These are phyloP conservation scores for Aphodius sticticus DNA, from an alignment of 2,888 invertebrate genomes.

Conservation along the genomic window DNA sequence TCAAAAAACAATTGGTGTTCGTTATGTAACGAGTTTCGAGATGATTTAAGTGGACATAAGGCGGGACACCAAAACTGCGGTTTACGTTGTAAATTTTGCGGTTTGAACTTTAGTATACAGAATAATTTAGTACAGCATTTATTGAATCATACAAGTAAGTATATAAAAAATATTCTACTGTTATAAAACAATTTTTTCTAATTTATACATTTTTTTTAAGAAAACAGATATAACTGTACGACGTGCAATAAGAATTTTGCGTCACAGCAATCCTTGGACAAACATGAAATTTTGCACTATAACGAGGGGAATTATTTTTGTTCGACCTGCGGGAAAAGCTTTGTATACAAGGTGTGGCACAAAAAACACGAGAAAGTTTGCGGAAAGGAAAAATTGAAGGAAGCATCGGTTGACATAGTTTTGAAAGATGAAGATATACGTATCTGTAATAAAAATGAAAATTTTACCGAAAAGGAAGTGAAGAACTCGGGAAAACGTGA, in stretches of 20 bases:
- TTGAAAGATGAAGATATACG: background rate
- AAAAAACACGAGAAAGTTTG: no score
- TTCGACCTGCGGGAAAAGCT: conserved; percentile 24
- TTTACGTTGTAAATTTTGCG: conserved; percentile 51
- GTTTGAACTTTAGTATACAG: conserved; percentile 45
- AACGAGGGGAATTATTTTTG: conserved; percentile 26
- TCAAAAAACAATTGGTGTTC: conserved; percentile 51
- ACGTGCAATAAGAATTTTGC: no score
- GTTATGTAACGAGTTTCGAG: conserved; percentile 48
- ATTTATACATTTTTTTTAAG: no score
- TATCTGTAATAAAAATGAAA: conserved; percentile 11
- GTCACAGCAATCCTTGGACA: no score
- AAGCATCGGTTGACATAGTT: no score
- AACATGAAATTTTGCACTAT: no score
- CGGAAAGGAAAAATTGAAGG: no score
- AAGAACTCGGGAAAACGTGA: background rate
- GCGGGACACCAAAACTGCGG: conserved; percentile 44
- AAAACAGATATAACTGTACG: no score
- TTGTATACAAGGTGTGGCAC: conserved; percentile 5
- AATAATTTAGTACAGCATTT: conserved; percentile 53
- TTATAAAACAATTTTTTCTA: background rate
- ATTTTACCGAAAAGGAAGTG: background rate
- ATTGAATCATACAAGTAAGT: conserved; percentile 49
- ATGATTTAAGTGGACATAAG: conserved; percentile 45
- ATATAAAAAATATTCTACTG: background rate